phyloP scores from a whole-genome alignment of 1,140 invertebrate species.

The Uloborus diversus region DNA sequence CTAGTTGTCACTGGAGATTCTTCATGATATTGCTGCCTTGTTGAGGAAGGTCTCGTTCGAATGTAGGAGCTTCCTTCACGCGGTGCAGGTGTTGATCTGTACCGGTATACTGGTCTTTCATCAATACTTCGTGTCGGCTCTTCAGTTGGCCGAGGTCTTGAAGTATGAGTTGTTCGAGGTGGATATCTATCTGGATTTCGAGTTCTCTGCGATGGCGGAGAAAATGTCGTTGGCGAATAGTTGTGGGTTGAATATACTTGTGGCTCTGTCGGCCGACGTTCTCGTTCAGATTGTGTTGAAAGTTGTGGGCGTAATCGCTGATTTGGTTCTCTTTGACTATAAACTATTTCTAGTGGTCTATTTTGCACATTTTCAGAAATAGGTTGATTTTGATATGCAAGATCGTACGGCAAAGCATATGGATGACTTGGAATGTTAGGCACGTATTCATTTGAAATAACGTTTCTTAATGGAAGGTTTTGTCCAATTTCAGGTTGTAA shows the following conservation, averaged over 20 bases:
- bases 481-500: not conserved
- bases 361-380: not conserved
- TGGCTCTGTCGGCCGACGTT: not conserved
- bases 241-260: not conserved
- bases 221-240: not conserved
- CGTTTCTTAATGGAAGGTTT: not conserved
- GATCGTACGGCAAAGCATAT: too few relatives aligned
- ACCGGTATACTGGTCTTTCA: not conserved
- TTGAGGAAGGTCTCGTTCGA: not conserved
- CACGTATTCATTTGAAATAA: not conserved
- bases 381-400: not conserved
- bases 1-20: not conserved
- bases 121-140: slow-evolving; percentile 1
- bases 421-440: not conserved
- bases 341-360: not conserved
- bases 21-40: not conserved
- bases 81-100: slow-evolving; percentile 4
- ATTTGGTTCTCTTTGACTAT: not conserved
- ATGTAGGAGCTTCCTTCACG: not conserved
- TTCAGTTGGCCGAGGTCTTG: not conserved
- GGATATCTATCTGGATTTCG: not conserved
- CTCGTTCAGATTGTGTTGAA: not conserved
- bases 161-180: not conserved
- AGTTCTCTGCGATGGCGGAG: not conserved
- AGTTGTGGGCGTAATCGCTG: not conserved